Percentiles rank a stretch among this genome's conserved stretches.
Evolutionary conservation across 2,888 invertebrate genomes (phyloP).

Genomic region (Torymus aiolomorphi): DNA sequence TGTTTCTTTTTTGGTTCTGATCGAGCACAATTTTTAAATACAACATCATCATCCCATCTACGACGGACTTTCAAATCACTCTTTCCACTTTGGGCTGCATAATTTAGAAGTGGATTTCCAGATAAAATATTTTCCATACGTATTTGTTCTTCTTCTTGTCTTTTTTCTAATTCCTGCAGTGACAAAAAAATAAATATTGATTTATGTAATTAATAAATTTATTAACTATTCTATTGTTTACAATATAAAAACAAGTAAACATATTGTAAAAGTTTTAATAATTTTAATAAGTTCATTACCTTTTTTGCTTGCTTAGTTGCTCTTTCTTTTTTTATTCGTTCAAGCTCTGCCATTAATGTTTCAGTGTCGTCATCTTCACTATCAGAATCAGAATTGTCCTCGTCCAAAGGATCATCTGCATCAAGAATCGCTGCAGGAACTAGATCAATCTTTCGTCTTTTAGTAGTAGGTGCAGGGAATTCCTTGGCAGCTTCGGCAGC

Average conservation of each 20-base stretch:
- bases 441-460: conserved; percentile 86
- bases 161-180: conserved; percentile 87
- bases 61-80: conserved; percentile 92
- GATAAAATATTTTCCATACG: conserved; percentile 98
- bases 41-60: conserved; percentile 99
- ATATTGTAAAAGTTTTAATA: background rate
- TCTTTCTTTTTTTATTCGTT: conserved; percentile 96
- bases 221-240: too few species aligned
- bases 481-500: conserved; percentile 70
- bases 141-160: conserved; percentile 96
- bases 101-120: conserved; percentile 96
- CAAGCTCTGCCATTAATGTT: conserved; percentile 93
- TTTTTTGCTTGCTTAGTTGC: conserved; percentile 93
- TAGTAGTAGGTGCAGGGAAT: conserved; percentile 76
- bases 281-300: conserved; percentile 73
- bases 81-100: conserved; percentile 85
- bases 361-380: conserved; percentile 95
- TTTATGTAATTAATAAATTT: too few species aligned
- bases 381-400: conserved; percentile 88
- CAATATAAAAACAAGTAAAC: too few species aligned
- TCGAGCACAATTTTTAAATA: conserved; percentile 99
- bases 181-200: conserved; percentile 62
- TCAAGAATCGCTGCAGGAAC: conserved; percentile 93
- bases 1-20: conserved; percentile 93
- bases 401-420: conserved; percentile 96